Base-by-base conservation (phyloP, 2,113 vertebrate species). In the Hyaena hyaena region DNA sequence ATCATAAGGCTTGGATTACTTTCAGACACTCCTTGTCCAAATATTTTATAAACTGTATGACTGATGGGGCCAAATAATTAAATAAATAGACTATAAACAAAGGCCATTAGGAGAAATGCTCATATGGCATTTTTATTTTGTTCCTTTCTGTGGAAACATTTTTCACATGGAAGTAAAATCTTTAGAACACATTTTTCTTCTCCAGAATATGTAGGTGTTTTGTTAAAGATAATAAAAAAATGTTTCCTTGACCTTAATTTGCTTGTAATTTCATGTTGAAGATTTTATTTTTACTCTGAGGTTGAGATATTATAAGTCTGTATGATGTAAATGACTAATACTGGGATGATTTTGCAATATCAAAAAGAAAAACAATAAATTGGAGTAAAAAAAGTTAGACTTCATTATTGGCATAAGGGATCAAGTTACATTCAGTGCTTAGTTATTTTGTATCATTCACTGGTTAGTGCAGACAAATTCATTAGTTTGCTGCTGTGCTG, bases 171-270 rank as follows among this genome's bases (percentile, higher is more conserved):
- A 92, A 97, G 65, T 43, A 89, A 92, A 92, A 94, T 96, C 66
- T 96, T 95, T 69, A 82, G 66, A 95, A 92, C 55, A 90, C 43
- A 87, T 92, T 97, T 93, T 87, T 95, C 48, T 96, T 94, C 66
- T 95, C 31, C 77, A 85, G 80, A 97, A 95, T 90, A 96, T 94
- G 69, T 97, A 95, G 92, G 73, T 94, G 35, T 55, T 98, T 97
- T 97, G 88, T 94, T 97, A 96, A 95, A 76, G 61, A 90, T 94
- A 96, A 96, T 79, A 12, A 71, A 73, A 93, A 95, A 86, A 21
- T 89, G 39, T 53, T 80, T 96, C 84, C 45, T 97, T 93, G 79
- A 95, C 61, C 90, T 97, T 23, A 87, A 26, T 97, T 97, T 95
- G 86, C 91, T 28, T 98, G 50, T 97, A 68, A 92, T 76, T 97